phyloP scores from a whole-genome alignment of 2,113 vertebrate species.

The Mesitornis unicolor region DNA sequence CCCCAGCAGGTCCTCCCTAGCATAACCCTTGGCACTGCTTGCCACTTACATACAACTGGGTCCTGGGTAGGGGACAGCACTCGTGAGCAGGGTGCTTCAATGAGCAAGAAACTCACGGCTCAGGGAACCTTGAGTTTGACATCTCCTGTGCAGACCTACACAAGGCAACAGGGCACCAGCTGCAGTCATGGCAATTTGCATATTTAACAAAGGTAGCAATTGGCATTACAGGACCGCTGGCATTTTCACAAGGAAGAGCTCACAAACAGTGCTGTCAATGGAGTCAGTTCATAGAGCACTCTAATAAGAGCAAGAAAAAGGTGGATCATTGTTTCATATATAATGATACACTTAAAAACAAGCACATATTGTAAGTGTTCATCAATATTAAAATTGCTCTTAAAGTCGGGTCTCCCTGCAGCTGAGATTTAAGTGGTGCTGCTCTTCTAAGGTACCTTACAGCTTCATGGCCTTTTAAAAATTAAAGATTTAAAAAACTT shows the following conservation, averaged over 20 bases:
- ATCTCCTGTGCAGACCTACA: background rate
- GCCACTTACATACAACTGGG: too few species aligned
- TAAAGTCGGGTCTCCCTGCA: background rate
- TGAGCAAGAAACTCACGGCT: background rate
- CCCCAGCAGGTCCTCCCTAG: background rate
- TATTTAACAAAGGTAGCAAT: background rate
- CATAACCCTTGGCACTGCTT: background rate
- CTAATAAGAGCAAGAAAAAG: background rate
- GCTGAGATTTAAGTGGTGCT: background rate
- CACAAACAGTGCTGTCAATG: background rate
- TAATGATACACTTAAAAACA: background rate
- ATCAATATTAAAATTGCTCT: slow-evolving; percentile 22
- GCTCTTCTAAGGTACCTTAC: background rate
- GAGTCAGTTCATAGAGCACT: background rate
- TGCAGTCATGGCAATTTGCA: background rate
- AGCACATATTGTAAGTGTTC: background rate
- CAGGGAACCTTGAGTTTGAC: background rate
- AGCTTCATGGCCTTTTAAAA: background rate
- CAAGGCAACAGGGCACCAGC: background rate
- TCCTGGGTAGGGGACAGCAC: background rate
- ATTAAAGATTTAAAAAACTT: background rate
- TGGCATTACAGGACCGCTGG: background rate
- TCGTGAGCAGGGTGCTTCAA: background rate
- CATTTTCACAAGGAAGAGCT: background rate
- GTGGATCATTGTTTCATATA: background rate